These are phyloP conservation scores for Pristionchus arcanus DNA, from an alignment of 2,888 invertebrate genomes.

Conservation along the genomic window DNA sequence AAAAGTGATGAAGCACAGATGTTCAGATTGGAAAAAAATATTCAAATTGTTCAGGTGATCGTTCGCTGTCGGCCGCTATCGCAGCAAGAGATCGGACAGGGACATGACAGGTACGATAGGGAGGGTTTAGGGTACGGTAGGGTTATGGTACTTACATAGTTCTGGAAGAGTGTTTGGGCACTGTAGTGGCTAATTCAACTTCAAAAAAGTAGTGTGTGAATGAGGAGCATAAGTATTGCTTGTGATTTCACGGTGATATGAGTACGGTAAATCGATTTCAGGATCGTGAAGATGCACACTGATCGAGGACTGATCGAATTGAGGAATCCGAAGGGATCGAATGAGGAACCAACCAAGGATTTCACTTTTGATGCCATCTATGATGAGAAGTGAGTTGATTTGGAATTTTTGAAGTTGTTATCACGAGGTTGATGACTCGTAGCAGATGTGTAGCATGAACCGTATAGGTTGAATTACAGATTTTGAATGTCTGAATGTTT, in stretches of 20 bases:
- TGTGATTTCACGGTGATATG: too few species aligned
- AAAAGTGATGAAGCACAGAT: background rate
- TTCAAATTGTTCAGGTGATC: constrained; percentile 87
- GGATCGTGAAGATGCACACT: constrained; percentile 89
- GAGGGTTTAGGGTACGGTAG: background rate
- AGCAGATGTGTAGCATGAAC: too few species aligned
- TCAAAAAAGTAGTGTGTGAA: too few species aligned
- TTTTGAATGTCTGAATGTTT: too few species aligned
- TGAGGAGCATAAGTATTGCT: too few species aligned
- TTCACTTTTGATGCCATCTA: constrained; percentile 99
- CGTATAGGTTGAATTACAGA: too few species aligned
- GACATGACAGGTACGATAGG: constrained; percentile 83
- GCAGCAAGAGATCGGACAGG: constrained; percentile 88
- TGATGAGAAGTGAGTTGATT: constrained; percentile 86
- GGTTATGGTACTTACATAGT: background rate
- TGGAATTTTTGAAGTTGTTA: background rate
- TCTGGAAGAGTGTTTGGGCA: background rate
- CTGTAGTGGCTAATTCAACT: too few species aligned
- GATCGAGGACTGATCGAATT: constrained; percentile 93
- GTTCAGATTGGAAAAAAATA: background rate
- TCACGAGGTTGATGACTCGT: background rate
- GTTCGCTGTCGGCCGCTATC: constrained; percentile 97
- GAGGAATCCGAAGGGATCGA: constrained; percentile 86
- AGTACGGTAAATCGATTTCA: constrained; percentile 72
- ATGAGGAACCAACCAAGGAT: constrained; percentile 85